phyloP scores from a whole-genome alignment of 2,113 vertebrate genomes.

The Pelecanoides urinatrix region DNA sequence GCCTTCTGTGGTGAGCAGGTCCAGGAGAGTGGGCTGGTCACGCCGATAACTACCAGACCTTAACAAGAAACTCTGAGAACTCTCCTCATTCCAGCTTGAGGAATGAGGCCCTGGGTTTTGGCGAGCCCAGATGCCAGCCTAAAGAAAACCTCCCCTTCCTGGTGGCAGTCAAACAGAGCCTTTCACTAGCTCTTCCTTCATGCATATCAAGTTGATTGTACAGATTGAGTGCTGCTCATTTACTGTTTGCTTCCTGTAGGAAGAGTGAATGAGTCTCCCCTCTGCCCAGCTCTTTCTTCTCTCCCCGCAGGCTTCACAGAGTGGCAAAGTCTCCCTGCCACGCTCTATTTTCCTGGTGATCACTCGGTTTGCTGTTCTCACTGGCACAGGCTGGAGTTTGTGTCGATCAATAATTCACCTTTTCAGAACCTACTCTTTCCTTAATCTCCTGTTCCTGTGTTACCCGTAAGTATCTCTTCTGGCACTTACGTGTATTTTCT shows the following conservation, averaged over 20 bases:
- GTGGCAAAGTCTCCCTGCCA: constrained; percentile 90
- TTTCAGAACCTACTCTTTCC: constrained; percentile 93
- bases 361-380: constrained; percentile 93
- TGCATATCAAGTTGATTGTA: rapidly evolving
- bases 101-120: background rate
- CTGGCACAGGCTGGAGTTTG: constrained; percentile 93
- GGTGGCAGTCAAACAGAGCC: background rate
- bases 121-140: background rate
- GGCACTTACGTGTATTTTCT: background rate
- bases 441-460: constrained; percentile 97
- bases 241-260: background rate
- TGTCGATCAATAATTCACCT: constrained; percentile 95
- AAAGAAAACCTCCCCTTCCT: background rate
- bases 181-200: rapidly evolving
- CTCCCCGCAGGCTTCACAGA: constrained; percentile 88
- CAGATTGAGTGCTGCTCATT: background rate
- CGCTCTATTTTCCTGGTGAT: constrained; percentile 90
- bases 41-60: background rate
- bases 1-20: background rate
- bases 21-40: background rate
- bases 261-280: background rate
- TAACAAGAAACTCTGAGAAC: background rate
- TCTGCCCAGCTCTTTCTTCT: background rate
- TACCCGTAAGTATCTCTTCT: constrained; percentile 89
- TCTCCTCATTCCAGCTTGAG: background rate